Conservation (phyloP, 2,113 vertebrate species). For the Geococcyx californianus region DNA sequence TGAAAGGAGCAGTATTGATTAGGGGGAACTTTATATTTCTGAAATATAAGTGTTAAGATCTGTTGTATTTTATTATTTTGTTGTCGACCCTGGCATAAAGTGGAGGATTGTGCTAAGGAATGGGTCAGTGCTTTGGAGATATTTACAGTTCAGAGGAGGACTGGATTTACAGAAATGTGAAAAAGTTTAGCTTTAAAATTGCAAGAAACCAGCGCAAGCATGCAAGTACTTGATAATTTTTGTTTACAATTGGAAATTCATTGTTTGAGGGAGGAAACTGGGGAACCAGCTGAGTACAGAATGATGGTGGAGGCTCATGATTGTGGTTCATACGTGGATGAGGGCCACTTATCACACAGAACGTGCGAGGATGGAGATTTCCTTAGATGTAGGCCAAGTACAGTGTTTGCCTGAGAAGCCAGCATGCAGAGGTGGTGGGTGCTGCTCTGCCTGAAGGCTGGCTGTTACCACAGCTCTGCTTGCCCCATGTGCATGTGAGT, state of each 20-base stretch:
- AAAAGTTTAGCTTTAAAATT: neutral
- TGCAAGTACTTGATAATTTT: neutral
- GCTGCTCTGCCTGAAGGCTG: neutral
- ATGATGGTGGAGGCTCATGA: fast-evolving
- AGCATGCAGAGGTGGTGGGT: neutral
- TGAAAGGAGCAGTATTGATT: neutral
- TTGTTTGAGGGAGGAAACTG: neutral
- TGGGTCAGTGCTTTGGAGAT: neutral
- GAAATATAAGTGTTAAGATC: neutral
- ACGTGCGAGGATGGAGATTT: neutral
- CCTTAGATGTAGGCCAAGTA: neutral
- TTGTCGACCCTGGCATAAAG: neutral
- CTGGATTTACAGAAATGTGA: neutral
- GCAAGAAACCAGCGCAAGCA: neutral
- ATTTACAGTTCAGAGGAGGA: neutral
- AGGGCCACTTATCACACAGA: neutral
- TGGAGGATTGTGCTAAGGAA: neutral
- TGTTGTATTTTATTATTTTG: neutral
- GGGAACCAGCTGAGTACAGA: neutral
- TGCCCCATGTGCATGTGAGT: fast-evolving
- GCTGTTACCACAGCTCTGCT: neutral
- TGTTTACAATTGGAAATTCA: neutral
- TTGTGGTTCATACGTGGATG: fast-evolving
- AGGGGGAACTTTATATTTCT: neutral
- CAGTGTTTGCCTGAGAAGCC: neutral